phyloP scores from a whole-genome alignment of 2,113 vertebrate genomes.

The Saccopteryx leptura region DNA sequence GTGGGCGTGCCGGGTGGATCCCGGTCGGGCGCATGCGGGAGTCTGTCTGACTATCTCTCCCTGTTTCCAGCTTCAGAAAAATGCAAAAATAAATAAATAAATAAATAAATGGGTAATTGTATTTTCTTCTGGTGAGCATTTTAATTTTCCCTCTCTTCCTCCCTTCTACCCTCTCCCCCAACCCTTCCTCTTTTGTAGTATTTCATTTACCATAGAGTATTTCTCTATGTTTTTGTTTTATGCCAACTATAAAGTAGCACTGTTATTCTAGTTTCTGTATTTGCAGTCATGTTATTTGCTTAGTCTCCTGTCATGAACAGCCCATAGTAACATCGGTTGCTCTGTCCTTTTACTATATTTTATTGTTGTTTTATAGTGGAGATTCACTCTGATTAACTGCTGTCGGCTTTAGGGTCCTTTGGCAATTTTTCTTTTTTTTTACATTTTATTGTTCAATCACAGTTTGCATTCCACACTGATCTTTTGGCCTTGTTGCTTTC shows the following conservation, averaged over 20 bases:
- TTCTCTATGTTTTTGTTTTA: conserved; percentile 45
- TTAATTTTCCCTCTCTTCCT: neutral
- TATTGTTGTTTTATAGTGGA: conserved; percentile 1
- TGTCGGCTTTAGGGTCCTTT: neutral
- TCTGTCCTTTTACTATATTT: conserved; percentile 14
- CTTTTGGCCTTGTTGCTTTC: conserved; percentile 59
- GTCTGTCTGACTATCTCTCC: too few species aligned
- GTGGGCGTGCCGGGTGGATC: too few species aligned
- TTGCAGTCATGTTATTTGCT: neutral
- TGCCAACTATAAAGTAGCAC: neutral
- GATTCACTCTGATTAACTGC: conserved; percentile 59
- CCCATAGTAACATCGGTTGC: neutral
- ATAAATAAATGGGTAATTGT: neutral
- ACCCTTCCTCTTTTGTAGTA: neutral
- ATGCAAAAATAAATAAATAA: too few species aligned
- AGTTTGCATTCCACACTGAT: too few species aligned
- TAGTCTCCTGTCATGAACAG: conserved; percentile 34
- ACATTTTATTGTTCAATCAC: too few species aligned
- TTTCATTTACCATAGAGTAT: neutral
- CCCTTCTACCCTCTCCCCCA: accelerated
- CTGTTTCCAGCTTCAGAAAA: too few species aligned
- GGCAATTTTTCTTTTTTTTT: too few species aligned
- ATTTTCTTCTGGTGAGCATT: neutral
- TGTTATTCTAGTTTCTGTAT: conserved; percentile 11
- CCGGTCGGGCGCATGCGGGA: too few species aligned